phyloP scores from a whole-genome alignment of 2,797 vertebrate species.

The Phaenicophaeus curvirostris region DNA sequence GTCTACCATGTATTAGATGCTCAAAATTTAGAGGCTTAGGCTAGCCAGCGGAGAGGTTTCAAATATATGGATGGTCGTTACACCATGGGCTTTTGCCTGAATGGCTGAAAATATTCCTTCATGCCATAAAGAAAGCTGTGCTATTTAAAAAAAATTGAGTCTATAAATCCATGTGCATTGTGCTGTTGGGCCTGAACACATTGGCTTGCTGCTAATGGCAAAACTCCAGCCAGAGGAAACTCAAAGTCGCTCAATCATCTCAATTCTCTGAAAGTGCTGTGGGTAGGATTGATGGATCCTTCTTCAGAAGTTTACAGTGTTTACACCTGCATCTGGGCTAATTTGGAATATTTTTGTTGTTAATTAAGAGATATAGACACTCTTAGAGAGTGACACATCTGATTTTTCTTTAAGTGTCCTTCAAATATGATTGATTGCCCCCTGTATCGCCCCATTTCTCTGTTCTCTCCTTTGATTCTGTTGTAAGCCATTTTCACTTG shows the following conservation, averaged over 20 bases:
- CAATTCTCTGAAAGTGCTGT: background rate
- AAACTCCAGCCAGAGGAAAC: background rate
- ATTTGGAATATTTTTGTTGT: background rate
- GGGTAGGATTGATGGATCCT: background rate
- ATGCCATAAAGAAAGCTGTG: background rate
- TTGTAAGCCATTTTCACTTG: background rate
- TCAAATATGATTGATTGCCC: background rate
- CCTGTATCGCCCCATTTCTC: fast-evolving
- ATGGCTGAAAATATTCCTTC: background rate
- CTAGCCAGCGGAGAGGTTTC: background rate
- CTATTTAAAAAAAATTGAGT: background rate
- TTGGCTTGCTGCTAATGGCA: background rate
- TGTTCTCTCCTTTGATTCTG: background rate
- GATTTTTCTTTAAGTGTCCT: background rate
- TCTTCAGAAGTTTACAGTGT: constrained; percentile 8
- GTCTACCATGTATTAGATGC: background rate
- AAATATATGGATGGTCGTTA: background rate
- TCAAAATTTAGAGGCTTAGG: fast-evolving
- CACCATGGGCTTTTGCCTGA: background rate
- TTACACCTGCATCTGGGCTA: background rate
- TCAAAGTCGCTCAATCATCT: background rate
- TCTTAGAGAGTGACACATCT: background rate
- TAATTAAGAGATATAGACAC: background rate
- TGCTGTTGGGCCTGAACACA: background rate
- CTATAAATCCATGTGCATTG: background rate